Evolutionary conservation across 2,888 invertebrate species (phyloP).

Genomic region (Nudaria mundana): DNA sequence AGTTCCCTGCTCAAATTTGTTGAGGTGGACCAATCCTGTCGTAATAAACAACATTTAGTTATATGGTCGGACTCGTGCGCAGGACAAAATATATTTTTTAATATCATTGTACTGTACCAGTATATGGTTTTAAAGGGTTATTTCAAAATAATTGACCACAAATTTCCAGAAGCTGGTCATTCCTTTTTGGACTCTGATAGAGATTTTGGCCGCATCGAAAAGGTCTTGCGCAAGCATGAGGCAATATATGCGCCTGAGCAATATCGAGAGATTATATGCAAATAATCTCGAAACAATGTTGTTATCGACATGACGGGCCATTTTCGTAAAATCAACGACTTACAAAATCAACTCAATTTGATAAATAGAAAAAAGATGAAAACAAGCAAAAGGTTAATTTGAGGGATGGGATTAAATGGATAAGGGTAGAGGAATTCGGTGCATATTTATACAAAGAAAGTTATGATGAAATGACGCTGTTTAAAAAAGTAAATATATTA

Average conservation of each 20-base stretch:
- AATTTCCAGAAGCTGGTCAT: conserved; percentile 44
- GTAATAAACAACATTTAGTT: too few species aligned
- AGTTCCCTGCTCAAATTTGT: too few species aligned
- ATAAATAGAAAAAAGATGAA: conserved; percentile 15
- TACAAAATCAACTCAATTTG: conserved; percentile 16
- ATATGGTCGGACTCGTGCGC: too few species aligned
- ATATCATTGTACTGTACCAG: too few species aligned
- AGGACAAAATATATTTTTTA: too few species aligned
- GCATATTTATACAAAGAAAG: conserved; percentile 16
- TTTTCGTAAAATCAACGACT: conserved; percentile 10
- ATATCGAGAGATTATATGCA: conserved; percentile 29
- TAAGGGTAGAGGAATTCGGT: conserved; percentile 30
- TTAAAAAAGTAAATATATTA: conserved; percentile 16
- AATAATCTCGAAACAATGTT: conserved; percentile 13
- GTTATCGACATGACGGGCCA: conserved; percentile 17
- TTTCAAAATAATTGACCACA: conserved; percentile 41
- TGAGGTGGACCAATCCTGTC: too few species aligned
- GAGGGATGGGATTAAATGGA: conserved; percentile 32
- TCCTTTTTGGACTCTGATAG: conserved; percentile 41
- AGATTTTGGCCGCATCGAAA: conserved; percentile 43
- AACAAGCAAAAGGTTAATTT: conserved; percentile 26
- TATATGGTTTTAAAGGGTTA: too few species aligned
- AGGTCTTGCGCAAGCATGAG: conserved; percentile 34
- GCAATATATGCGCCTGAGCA: conserved; percentile 29
- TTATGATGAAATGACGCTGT: conserved; percentile 19